Evolutionary conservation across 2,888 invertebrate genomes (phyloP), one percentile per base, ranked within the genome.

Genomic region (Tricholauxania praeusta): DNA sequence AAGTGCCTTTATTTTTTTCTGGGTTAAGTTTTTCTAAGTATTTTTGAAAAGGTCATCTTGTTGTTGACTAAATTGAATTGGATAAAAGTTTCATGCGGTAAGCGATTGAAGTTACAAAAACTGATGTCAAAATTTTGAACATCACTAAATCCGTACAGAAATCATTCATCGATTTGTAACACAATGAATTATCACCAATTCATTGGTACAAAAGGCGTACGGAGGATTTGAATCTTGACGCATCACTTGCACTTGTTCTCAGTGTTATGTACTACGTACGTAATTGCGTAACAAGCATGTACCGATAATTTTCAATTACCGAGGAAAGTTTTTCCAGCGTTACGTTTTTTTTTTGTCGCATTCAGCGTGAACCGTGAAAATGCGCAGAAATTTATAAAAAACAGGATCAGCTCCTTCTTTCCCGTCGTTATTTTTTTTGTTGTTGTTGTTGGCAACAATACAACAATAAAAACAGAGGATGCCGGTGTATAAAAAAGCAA

Each of bases 241-340:
- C 39, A 66, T 52, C 39, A 39, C 53, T 55, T 39, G 55, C 52
- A 66, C 32, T 53, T 53, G 53, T 39, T 12, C 63, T 32, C 39
- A 22, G 52, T 47, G 51, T 51, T n/a, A 53, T 39, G 62, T 39
- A 39, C 6, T 39, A 39, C 39, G 10, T 10, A 2, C 39, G 39
- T 70, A 53, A 53, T 69, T 70, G 70, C 62, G 52, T 63, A 70
- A 62, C 62, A 63, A 70, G 53, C 63, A 53, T 70, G 52, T 62
- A 53, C 53, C 70, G 70, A 63, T 62, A 52, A 69, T 62, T 62
- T 69, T 52, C 62, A 70, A 70, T 70, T 63, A 70, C 10, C 7
- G 15, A 5, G 15, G 4, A 51, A 28, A 63, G 52, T 19, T 53
- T 63, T 70, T 22, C 28, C 12, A 19, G 32, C n/a, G 15, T 3